Evolutionary conservation across 2,113 vertebrate species (phyloP), one percentile per base, ranked within the genome.

Genomic region (Meles meles): DNA sequence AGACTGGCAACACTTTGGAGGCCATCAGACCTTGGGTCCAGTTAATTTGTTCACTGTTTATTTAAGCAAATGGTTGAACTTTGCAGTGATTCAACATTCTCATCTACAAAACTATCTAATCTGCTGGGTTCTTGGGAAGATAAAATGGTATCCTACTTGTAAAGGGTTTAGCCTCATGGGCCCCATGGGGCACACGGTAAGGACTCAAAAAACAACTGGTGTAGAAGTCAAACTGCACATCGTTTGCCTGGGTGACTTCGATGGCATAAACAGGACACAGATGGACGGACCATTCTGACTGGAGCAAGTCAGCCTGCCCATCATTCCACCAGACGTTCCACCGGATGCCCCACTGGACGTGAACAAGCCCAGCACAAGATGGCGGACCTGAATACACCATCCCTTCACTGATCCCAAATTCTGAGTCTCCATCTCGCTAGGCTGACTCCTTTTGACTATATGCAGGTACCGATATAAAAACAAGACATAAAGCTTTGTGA

Each of bases 141-240:
- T 10, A 27, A 79, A 25, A 72, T 14, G 77, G 18, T 1, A 13
- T 7, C 37, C 18, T 12, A 5, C 21, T 37, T 27, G 15, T 9
- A n/a, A 90, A 84, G 34, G 9, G 10, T 12, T 6, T 3, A 55
- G 20, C 37, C 76, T 25, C 5, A 0, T 0, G 31, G 17, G 14
- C 14, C 27, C 74, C 42, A 29, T 52, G 1, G 57, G 80, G 10
- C 11, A 52, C 14, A 10, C 0, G 18, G 2, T 12, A 67, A 76
- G 7, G 0, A 0, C 13, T n/a, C 20, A 27, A 7, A 6, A 44
- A 57, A 47, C 0, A n/a, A 20, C 3, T 6, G 15, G 1, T 6
- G 18, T 6, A 18, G 39, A 42, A 77, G 77, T 34, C 34, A 47
- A 23, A 20, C 21, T 4, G 23, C 2, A 0, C 21, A 0, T 9